Base-by-base conservation (phyloP, 1,140 invertebrate species). In the Conus betulinus region DNA sequence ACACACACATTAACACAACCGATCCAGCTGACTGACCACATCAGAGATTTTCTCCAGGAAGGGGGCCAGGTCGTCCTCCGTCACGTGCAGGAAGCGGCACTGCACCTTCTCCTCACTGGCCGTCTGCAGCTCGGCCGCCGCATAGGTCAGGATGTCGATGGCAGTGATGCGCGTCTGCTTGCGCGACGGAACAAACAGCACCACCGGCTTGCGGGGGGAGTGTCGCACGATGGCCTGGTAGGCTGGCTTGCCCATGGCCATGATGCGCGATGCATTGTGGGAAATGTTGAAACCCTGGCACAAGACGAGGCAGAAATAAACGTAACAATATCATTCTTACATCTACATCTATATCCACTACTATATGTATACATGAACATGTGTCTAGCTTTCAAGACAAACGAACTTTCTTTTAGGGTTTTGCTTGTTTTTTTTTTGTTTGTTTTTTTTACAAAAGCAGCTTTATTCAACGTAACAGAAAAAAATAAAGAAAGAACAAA, bases 191-290 rank as follows among this genome's bases (percentile, higher is more conserved):
- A 99, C 99, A 95, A 99, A 99, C n/a, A 99, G 97, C 78, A 99
- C 97, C 0, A 97, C 98, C 0, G 99, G 99, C 93, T 98, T 98
- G 90, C 97, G 97, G 0, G 97, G 97, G 85, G 98, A 98, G 93
- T 99, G 97, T 76, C 98, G 97, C 3, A 97, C 91, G n/a, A 99
- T 98, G 1, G 98, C 97, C 94, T 99, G 98, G 95, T 99, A 99
- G 0, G 98, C 97, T 0, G 99, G 99, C 94, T 99, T 99, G 0
- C 98, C 97, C 99, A 99, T 99, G 0, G 99, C 98, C 4, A 99
- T 97, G 3, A 99, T 96, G 52, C 99, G 96, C 0, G 99, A 98
- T 4, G 98, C 98, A 94, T 99, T 99, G 95, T 99, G 99, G 0
- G 98, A 99, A 20, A 99, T 98, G 95, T 99, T 99, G 94, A 99